These are phyloP conservation scores for Esperia sulphurella DNA, from an alignment of 2,888 invertebrate genomes.

Conservation along the genomic window DNA sequence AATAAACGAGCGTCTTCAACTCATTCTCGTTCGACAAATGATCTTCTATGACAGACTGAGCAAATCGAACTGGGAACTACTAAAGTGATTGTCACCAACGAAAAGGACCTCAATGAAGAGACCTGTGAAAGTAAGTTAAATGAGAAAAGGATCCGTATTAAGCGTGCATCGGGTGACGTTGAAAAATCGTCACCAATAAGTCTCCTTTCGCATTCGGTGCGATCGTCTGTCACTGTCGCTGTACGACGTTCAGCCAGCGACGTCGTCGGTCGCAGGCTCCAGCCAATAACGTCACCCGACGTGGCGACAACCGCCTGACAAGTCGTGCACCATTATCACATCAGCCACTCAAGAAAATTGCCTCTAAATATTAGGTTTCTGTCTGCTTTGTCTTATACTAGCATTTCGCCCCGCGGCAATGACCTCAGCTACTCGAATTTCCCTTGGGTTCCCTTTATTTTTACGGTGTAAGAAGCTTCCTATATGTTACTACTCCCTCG, in stretches of 20 bases:
- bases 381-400: background rate
- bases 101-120: slow-evolving; percentile 17
- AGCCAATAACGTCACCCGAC: slow-evolving; percentile 46
- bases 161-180: slow-evolving; percentile 49
- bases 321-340: slow-evolving; percentile 11
- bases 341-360: slow-evolving; percentile 9
- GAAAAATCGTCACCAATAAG: slow-evolving; percentile 69
- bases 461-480: too few relatives aligned
- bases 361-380: slow-evolving; percentile 1
- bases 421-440: too few relatives aligned
- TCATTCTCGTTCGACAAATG: too few relatives aligned
- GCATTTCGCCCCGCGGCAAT: too few relatives aligned
- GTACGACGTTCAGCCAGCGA: slow-evolving; percentile 16
- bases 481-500: too few relatives aligned
- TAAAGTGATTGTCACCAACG: slow-evolving; percentile 2
- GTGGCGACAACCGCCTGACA: slow-evolving; percentile 13
- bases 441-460: too few relatives aligned
- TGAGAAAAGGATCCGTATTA: slow-evolving; percentile 38
- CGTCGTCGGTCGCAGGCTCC: slow-evolving; percentile 29
- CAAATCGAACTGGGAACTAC: background rate
- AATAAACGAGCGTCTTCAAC: too few relatives aligned
- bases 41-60: background rate
- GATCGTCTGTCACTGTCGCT: slow-evolving; percentile 66
- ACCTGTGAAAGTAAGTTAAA: slow-evolving; percentile 40
- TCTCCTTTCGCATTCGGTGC: slow-evolving; percentile 56